These are phyloP conservation scores for Drosophila auraria DNA, from an alignment of 1,140 invertebrate genomes.

Conservation along the genomic window DNA sequence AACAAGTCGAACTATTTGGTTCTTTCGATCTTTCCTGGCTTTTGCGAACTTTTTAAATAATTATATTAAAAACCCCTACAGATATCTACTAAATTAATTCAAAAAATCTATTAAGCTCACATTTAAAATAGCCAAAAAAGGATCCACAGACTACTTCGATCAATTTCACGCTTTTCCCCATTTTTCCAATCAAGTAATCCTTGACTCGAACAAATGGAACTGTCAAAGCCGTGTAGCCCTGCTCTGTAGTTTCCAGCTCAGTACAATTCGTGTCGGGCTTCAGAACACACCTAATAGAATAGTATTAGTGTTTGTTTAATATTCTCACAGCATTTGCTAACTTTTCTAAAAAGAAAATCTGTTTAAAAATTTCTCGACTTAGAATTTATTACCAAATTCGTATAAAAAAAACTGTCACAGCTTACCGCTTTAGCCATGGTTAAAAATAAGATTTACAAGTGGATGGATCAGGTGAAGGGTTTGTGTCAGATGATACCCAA, in stretches of 20 bases:
- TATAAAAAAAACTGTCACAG: no score
- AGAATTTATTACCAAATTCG: no score
- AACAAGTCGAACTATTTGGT: no score
- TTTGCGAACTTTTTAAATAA: no score
- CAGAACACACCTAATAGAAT: background rate
- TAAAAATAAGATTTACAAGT: background rate
- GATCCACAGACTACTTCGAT: no score
- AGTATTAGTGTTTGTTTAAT: background rate
- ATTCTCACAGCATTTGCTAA: background rate
- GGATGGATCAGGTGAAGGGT: background rate
- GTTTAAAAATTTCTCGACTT: no score
- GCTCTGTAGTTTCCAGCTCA: background rate
- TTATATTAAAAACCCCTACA: no score
- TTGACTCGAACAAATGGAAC: background rate
- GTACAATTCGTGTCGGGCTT: background rate
- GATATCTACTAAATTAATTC: no score
- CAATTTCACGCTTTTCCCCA: background rate
- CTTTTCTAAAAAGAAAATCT: no score
- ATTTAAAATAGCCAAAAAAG: no score
- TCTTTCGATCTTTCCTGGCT: no score
- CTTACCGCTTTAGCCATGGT: background rate
- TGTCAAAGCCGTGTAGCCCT: background rate
- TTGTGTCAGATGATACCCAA: background rate
- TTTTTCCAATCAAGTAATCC: constrained; percentile 1
- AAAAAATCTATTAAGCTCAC: no score